Conservation (phyloP, 2,888 invertebrate genomes). For the Ormyrus pomaceus region DNA sequence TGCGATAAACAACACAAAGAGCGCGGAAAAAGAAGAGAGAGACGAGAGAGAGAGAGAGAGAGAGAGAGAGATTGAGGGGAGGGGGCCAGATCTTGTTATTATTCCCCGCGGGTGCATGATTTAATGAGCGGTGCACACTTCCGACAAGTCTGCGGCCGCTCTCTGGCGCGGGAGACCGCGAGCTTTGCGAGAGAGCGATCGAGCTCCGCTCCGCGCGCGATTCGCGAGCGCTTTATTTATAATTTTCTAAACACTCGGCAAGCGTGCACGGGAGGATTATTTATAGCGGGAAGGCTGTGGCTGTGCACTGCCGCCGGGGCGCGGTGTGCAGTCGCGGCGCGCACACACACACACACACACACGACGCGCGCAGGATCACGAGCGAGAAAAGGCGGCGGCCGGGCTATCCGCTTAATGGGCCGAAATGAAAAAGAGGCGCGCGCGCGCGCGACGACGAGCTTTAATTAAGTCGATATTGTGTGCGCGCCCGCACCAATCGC, state of each 20-base stretch:
- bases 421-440: constrained; percentile 14
- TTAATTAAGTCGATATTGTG: constrained; percentile 38
- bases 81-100: background rate
- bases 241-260: constrained; percentile 50
- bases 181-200: background rate
- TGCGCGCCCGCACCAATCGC: background rate
- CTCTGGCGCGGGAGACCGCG: constrained; percentile 4
- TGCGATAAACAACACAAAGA: too few relatives aligned
- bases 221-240: constrained; percentile 46
- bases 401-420: constrained; percentile 10
- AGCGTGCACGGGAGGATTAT: background rate
- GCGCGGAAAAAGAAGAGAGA: too few relatives aligned
- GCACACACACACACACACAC: constrained; percentile 10
- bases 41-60: too few relatives aligned
- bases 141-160: constrained; percentile 40
- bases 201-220: background rate
- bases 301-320: too few relatives aligned
- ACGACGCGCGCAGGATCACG: constrained; percentile 25
- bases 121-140: constrained; percentile 30
- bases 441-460: background rate
- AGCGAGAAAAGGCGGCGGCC: background rate
- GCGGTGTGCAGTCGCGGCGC: background rate
- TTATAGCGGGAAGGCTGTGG: too few relatives aligned
- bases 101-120: constrained; percentile 16
- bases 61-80: too few relatives aligned